These are phyloP conservation scores for Musca vetustissima DNA, from an alignment of 1,140 invertebrate genomes.

Conservation along the genomic window DNA sequence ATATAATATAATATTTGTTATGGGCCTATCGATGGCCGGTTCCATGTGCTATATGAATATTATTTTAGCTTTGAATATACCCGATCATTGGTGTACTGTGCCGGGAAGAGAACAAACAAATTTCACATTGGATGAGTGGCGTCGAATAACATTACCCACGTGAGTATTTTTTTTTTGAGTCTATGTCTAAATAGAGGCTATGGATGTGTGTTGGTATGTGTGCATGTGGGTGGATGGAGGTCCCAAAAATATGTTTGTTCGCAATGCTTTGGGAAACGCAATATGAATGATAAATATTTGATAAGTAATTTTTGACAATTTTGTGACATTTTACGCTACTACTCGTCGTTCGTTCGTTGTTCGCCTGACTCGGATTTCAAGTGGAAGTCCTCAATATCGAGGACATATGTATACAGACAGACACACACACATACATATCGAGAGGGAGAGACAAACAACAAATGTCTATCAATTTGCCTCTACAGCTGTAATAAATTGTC, in stretches of 20 bases:
- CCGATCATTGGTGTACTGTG: slow-evolving; percentile 62
- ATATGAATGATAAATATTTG: slow-evolving; percentile 23
- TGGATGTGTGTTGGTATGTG: background rate
- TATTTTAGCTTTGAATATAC: slow-evolving; percentile 58
- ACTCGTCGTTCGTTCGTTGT: too few relatives aligned
- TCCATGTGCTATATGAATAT: slow-evolving; percentile 59
- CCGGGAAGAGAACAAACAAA: slow-evolving; percentile 57
- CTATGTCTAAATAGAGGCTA: background rate
- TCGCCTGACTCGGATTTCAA: too few relatives aligned
- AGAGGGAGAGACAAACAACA: background rate
- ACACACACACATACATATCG: background rate
- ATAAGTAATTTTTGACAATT: slow-evolving; percentile 14
- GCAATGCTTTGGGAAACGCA: background rate
- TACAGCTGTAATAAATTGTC: slow-evolving; percentile 16
- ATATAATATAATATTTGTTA: slow-evolving; percentile 57
- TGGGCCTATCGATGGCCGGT: slow-evolving; percentile 48
- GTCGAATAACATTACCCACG: slow-evolving; percentile 57
- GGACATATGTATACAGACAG: background rate
- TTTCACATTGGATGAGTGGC: slow-evolving; percentile 58
- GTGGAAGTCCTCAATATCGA: too few relatives aligned
- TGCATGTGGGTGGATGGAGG: too few relatives aligned
- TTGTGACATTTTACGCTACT: slow-evolving; percentile 20
- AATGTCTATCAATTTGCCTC: slow-evolving; percentile 7
- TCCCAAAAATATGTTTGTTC: background rate
- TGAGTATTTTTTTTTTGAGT: slow-evolving; percentile 42